phyloP scores from a whole-genome alignment of 92 coral and sea anemone genomes.

The Parazoanthus darwini region DNA sequence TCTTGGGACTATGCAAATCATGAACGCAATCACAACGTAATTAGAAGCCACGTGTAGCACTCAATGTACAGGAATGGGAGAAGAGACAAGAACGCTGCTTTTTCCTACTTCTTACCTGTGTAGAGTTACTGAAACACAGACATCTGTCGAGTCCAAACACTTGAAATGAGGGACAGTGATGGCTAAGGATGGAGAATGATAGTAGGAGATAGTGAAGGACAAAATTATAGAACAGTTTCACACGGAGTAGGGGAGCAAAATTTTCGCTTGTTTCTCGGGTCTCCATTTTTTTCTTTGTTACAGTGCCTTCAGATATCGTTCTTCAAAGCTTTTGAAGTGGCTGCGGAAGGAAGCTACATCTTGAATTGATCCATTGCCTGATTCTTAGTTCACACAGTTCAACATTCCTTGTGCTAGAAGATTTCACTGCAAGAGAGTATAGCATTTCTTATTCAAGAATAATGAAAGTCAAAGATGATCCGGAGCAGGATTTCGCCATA shows the following conservation, averaged over 20 bases:
- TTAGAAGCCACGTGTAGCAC: neutral
- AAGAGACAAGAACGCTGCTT: neutral
- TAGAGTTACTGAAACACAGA: neutral
- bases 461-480: slow-evolving; percentile 11
- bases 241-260: neutral
- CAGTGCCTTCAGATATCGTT: neutral
- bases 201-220: neutral
- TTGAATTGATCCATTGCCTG: slow-evolving; percentile 3
- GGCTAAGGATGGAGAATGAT: neutral
- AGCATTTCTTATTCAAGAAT: slow-evolving; percentile 19
- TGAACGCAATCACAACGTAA: neutral
- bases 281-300: neutral
- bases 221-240: neutral
- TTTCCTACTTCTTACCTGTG: neutral
- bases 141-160: neutral
- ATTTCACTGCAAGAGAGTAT: neutral
- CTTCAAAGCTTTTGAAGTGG: neutral
- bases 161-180: neutral
- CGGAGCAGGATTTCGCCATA: slow-evolving; percentile 5
- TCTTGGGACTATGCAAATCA: neutral
- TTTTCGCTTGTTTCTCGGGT: neutral
- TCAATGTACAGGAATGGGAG: neutral
- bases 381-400: slow-evolving; percentile 6
- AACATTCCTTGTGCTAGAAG: neutral
- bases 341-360: neutral